Evolutionary conservation across 2,113 vertebrate species (phyloP).

Genomic region (Ardeotis arabs): DNA sequence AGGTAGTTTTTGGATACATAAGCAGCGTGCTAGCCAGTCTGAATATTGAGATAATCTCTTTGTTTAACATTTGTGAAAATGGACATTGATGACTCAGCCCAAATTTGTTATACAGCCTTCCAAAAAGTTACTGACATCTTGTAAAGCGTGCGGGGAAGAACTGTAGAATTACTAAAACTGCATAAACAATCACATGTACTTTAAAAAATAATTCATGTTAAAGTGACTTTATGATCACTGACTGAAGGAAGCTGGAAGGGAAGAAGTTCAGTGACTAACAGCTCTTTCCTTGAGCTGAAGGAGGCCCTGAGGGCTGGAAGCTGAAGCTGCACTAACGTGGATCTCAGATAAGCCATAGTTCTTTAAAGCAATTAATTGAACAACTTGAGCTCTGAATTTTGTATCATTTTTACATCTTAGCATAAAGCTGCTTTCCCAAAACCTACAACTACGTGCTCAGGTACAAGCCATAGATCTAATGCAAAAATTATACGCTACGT

Average conservation of each 20-base stretch:
- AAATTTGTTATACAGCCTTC: neutral
- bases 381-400: neutral
- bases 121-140: neutral
- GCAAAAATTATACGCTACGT: neutral
- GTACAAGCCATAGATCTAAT: neutral
- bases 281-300: neutral
- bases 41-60: neutral
- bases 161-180: neutral
- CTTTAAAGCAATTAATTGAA: neutral
- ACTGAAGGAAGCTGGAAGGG: neutral
- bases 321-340: neutral
- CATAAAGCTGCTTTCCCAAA: neutral
- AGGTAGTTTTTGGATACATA: neutral
- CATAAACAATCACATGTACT: neutral
- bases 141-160: neutral
- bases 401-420: neutral
- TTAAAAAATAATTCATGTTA: neutral
- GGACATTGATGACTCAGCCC: neutral
- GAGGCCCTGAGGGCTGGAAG: neutral
- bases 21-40: neutral
- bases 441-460: fast-evolving
- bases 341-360: neutral
- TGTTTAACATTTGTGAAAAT: neutral
- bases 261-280: neutral
- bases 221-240: neutral